Conservation (phyloP, 1,140 invertebrate species). For the Babylonia areolata region DNA sequence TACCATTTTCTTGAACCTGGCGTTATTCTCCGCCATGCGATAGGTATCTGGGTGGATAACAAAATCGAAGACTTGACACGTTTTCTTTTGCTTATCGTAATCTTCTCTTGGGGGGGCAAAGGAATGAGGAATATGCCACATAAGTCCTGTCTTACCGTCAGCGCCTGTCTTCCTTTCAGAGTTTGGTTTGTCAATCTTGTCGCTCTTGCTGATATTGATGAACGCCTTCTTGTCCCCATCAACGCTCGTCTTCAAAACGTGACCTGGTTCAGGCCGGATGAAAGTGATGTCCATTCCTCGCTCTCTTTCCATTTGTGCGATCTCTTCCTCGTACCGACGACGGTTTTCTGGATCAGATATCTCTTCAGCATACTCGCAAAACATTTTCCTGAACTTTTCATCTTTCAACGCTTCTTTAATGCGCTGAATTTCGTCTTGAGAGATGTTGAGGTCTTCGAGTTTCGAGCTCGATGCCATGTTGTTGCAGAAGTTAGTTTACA, state of each 20-base stretch:
- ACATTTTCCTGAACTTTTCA: slow-evolving; percentile 90
- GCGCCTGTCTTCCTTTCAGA: slow-evolving; percentile 79
- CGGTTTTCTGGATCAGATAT: slow-evolving; percentile 90
- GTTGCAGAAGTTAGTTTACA: slow-evolving; percentile 43
- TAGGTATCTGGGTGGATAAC: slow-evolving; percentile 93
- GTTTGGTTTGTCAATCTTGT: slow-evolving; percentile 84
- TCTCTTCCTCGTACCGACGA: slow-evolving; percentile 88
- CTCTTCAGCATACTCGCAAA: slow-evolving; percentile 92
- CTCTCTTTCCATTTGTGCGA: slow-evolving; percentile 89
- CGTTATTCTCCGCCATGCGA: slow-evolving; percentile 84
- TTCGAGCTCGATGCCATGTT: slow-evolving; percentile 65
- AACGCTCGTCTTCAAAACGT: slow-evolving; percentile 89
- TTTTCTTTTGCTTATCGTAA: slow-evolving; percentile 83
- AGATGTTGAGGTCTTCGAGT: slow-evolving; percentile 85
- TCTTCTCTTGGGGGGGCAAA: slow-evolving; percentile 88
- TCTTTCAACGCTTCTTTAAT: slow-evolving; percentile 89
- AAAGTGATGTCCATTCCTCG: slow-evolving; percentile 92
- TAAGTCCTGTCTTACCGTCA: slow-evolving; percentile 82
- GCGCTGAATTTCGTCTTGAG: slow-evolving; percentile 85
- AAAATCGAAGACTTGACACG: slow-evolving; percentile 91
- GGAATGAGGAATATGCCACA: slow-evolving; percentile 91
- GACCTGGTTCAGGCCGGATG: slow-evolving; percentile 90
- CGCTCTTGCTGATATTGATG: slow-evolving; percentile 90
- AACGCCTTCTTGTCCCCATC: slow-evolving; percentile 89
- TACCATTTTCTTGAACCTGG: slow-evolving; percentile 85